Base-by-base conservation (phyloP, 1,140 invertebrate genomes). In the Campodea augens region DNA sequence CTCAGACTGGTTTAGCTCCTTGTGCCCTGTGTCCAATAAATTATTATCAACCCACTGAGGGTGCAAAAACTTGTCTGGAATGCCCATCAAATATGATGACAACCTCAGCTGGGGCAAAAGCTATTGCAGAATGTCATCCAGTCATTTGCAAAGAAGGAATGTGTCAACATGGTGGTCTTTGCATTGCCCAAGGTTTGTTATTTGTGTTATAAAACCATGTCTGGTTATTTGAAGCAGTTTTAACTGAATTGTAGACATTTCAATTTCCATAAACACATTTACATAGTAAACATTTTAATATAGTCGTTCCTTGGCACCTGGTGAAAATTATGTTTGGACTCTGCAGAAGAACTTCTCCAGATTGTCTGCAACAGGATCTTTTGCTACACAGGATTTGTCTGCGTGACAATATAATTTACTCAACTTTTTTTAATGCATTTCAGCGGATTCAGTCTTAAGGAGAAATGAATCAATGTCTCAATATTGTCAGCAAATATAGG, bases 11-110 rank as follows among this genome's bases (percentile, higher is more conserved):
- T 7, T 60, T 98, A 12, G 80, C 91, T 5, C 92, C 92, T 0
- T 99, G 95, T 61, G 84, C 88, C 21, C 73, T 82, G 22, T 99
- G 95, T 59, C 93, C 95, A 0, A 69, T 73, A 46, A 85, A 96
- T 59, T 92, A 88, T 62, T 95, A 83, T 60, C 90, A 96, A 63
- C 73, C 83, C 3, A 63, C 76, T 36, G 66, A 80, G 44, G 88
- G 89, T 2, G 77, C 83, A 52, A 83, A 72, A 2, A 71, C 74
- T 25, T 96, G 91, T 58, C 70, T 74, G 50, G 86, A 91, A 60
- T 96, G 91, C 60, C 75, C 82, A 1, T 77, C 81, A 2, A 82
- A 84, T 48, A 85, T 84, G 67, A 74, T 77, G 51, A 95, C 89
- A 0, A 71, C 81, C 45, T 68, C 69, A 32, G 61, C 75, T 1